Evolutionary conservation across 2,113 vertebrate genomes (phyloP).

Genomic region (Pomatostomus ruficeps): DNA sequence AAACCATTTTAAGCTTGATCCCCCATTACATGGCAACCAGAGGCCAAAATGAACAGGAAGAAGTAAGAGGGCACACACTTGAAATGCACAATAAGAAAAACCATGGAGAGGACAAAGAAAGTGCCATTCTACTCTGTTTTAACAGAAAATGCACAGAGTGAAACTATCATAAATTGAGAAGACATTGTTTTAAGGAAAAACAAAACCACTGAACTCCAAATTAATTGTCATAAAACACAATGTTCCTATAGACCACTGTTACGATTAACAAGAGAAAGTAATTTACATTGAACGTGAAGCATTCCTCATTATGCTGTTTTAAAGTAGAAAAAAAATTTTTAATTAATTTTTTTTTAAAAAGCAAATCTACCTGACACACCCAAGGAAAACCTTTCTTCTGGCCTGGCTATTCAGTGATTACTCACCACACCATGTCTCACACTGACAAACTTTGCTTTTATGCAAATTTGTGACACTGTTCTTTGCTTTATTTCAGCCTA

Average conservation of each 20-base stretch:
- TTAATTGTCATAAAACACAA: not conserved
- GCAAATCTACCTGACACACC: not conserved
- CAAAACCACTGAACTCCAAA: not conserved
- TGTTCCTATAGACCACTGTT: not conserved
- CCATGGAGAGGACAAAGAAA: not conserved
- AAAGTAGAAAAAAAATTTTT: not conserved
- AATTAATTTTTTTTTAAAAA: not conserved
- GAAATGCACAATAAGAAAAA: not conserved
- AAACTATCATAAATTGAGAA: not conserved
- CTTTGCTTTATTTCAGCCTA: not conserved
- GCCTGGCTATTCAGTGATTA: not conserved
- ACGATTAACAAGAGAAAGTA: not conserved
- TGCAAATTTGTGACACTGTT: not conserved
- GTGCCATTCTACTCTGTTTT: not conserved
- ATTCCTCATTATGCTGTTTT: not conserved
- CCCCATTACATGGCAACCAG: slow-evolving; percentile 16
- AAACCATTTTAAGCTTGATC: slow-evolving; percentile 57
- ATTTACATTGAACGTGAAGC: not conserved
- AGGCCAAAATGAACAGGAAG: not conserved
- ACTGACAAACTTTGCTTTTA: slow-evolving; percentile 15
- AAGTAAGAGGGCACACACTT: not conserved
- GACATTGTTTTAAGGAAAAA: not conserved
- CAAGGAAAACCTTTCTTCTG: not conserved
- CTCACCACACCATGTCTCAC: not conserved
- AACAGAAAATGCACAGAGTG: not conserved